These are phyloP conservation scores for Chondrilla cf. caribensis DNA, from an alignment of 37 sponge, comb jelly and placozoan species.

Conservation along the genomic window DNA sequence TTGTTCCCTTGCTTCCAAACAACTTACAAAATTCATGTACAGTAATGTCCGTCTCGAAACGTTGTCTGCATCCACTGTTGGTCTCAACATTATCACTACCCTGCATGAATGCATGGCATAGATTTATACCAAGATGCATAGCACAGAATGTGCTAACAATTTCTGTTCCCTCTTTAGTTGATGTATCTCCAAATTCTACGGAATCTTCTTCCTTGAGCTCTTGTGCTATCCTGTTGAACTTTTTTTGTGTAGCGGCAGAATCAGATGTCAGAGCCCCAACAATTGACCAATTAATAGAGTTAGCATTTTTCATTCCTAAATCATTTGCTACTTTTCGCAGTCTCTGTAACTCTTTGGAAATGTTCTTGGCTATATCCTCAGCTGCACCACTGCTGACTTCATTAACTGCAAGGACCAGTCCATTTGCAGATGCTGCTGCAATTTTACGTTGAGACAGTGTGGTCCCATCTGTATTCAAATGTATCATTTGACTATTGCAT, in stretches of 20 bases:
- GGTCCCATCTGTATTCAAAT: slow-evolving; percentile 50
- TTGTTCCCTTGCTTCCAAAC: slow-evolving; percentile 24
- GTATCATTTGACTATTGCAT: not conserved
- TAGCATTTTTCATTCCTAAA: slow-evolving; percentile 23
- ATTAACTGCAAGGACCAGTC: slow-evolving; percentile 24
- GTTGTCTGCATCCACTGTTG: slow-evolving; percentile 17
- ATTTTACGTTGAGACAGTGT: slow-evolving; percentile 31
- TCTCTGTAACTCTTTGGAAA: slow-evolving; percentile 19
- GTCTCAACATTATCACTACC: not conserved
- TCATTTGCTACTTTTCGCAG: slow-evolving; percentile 22
- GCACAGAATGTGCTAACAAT: slow-evolving; percentile 54
- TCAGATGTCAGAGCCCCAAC: slow-evolving; percentile 31
- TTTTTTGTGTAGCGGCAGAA: slow-evolving; percentile 28
- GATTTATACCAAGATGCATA: slow-evolving; percentile 60
- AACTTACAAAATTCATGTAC: slow-evolving; percentile 44
- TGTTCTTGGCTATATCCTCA: slow-evolving; percentile 14
- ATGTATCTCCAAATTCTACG: slow-evolving; percentile 1
- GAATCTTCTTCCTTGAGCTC: slow-evolving; percentile 27
- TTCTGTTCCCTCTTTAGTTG: slow-evolving; percentile 19
- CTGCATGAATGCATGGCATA: slow-evolving; percentile 51
- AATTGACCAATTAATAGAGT: slow-evolving; percentile 37
- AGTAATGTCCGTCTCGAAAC: slow-evolving; percentile 8
- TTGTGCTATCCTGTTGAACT: slow-evolving; percentile 6
- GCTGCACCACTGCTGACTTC: slow-evolving; percentile 26
- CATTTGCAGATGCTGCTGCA: slow-evolving; percentile 28